Percentiles rank a stretch among this genome's conserved stretches.
Evolutionary conservation across 1,140 invertebrate species (phyloP).

Genomic region (Aphaenogaster ashmeadi): DNA sequence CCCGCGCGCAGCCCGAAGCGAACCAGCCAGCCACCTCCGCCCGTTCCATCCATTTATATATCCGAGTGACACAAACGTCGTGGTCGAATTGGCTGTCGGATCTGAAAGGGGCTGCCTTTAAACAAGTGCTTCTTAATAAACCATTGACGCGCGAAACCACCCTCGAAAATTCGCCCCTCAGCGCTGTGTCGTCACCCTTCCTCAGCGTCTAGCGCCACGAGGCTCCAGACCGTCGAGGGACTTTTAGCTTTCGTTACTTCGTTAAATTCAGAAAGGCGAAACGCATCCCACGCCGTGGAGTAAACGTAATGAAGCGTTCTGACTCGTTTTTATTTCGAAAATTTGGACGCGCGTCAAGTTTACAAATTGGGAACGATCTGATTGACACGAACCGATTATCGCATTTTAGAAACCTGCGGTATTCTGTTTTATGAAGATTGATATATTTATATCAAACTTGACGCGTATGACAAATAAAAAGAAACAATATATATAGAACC

Average conservation of each 20-base stretch:
- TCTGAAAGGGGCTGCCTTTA: conserved; percentile 85
- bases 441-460: neutral
- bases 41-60: conserved; percentile 83
- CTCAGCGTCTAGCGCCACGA: conserved; percentile 65
- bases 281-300: conserved; percentile 58
- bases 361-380: neutral
- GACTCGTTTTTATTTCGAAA: conserved; percentile 52
- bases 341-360: conserved; percentile 36
- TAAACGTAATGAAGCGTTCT: conserved; percentile 63
- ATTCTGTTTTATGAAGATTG: neutral
- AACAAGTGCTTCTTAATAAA: conserved; percentile 88
- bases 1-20: conserved; percentile 15
- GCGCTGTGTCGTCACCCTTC: conserved; percentile 62
- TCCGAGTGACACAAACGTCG: conserved; percentile 78
- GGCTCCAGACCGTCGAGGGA: conserved; percentile 55
- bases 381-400: neutral
- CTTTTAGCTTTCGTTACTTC: conserved; percentile 75
- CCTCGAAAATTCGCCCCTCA: conserved; percentile 77
- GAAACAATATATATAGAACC: too few relatives aligned
- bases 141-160: conserved; percentile 83
- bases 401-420: neutral
- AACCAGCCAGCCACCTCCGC: conserved; percentile 45
- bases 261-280: conserved; percentile 72
- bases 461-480: neutral
- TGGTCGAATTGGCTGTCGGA: conserved; percentile 84